phyloP scores from a whole-genome alignment of 2,888 invertebrate genomes.

The Epinotia demarniana region DNA sequence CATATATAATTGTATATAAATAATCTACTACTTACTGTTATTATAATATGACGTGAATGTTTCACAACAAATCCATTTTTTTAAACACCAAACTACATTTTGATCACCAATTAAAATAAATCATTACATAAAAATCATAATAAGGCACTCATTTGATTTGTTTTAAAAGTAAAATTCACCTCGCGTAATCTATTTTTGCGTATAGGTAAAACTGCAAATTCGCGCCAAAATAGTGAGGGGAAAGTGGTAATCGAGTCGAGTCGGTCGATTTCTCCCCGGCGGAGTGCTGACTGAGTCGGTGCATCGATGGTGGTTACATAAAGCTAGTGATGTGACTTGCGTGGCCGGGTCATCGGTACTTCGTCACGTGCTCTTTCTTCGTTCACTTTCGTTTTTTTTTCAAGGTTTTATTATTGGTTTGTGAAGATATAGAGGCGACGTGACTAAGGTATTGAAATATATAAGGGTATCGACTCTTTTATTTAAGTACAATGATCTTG shows the following conservation, averaged over 20 bases:
- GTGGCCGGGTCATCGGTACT: slow-evolving; percentile 32
- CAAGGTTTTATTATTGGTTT: slow-evolving; percentile 24
- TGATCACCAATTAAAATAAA: background rate
- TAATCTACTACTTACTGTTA: slow-evolving; percentile 14
- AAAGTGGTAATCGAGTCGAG: slow-evolving; percentile 61
- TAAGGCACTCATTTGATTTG: background rate
- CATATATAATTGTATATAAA: background rate
- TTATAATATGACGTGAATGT: slow-evolving; percentile 9
- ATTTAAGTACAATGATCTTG: background rate
- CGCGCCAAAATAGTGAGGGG: slow-evolving; percentile 65
- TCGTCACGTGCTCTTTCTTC: slow-evolving; percentile 41
- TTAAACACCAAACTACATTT: slow-evolving; percentile 3
- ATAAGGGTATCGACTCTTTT: background rate
- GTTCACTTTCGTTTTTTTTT: slow-evolving; percentile 38
- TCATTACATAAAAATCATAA: background rate
- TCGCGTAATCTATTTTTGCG: background rate
- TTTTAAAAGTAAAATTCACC: slow-evolving; percentile 10
- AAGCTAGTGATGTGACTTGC: slow-evolving; percentile 51
- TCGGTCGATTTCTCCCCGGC: slow-evolving; percentile 74
- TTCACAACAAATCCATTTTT: slow-evolving; percentile 24
- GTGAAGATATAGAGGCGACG: background rate
- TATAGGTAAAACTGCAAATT: slow-evolving; percentile 22
- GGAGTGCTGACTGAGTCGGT: slow-evolving; percentile 67
- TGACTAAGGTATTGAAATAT: background rate
- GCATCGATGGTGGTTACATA: slow-evolving; percentile 66